Evolutionary conservation across 2,797 vertebrate species (phyloP), one percentile per base, ranked within the genome.

Genomic region (Channallabes apus): DNA sequence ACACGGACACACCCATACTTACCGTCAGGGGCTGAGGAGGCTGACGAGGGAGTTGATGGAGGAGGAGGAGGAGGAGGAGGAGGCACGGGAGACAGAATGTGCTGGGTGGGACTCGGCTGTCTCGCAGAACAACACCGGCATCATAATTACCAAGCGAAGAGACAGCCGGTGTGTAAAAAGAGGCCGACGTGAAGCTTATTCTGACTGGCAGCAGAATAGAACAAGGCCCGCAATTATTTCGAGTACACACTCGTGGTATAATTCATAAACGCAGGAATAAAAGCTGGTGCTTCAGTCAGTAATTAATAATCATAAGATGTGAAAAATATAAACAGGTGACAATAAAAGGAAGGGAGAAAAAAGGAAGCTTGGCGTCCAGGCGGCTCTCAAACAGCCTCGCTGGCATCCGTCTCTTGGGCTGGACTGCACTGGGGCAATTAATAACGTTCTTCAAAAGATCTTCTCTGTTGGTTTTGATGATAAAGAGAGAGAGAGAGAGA

Each of bases 51-150:
- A 84, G n/a, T 68, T 67, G 65, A 65, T 24, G 59, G 35, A n/a
- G 51, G 78, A 22, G 51, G 78, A 22, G 29, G 75, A 17, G 29
- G 62, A 14, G 35, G 80, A 61, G 56, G 27, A 27, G 29, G 46
- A 35, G 64, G 61, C 59, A 64, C 24, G 4, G 12, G 78, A 80
- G 61, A 80, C 79, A 77, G 85, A 86, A 90, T 89, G 89, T 91
- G 89, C 89, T 92, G 91, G 91, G 91, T 87, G 85, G 90, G 90
- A 88, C 88, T 72, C 73, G 6, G 87, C 87, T 91, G 91, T 92
- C 93, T 92, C 72, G 76, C 54, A n/a, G 32, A 41, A 77, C 91
- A 90, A 90, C 90, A 90, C 90, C 90, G 87, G 84, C 73, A 54
- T 81, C 46, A 72, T 93, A 93, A 93, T 93, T 93, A 88, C 87